A percentile compares a stretch with the other conserved stretches of the same genome.
Evolutionary conservation across 2,888 invertebrate genomes (phyloP).

Genomic region (Ligdia adustata): DNA sequence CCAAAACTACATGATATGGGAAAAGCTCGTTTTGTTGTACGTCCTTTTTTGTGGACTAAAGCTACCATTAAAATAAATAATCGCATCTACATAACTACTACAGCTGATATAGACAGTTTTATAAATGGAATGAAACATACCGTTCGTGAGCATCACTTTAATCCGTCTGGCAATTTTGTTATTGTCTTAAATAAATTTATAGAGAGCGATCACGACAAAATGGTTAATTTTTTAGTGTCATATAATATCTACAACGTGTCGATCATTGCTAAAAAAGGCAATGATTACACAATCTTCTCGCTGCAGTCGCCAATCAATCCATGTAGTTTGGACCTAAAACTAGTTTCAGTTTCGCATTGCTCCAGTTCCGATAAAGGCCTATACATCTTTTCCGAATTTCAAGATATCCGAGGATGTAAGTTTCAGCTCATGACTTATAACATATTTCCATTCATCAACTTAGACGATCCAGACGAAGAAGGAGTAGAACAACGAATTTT

Average conservation of each 20-base stretch:
- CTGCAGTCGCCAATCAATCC: constrained; percentile 24
- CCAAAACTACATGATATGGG: constrained; percentile 36
- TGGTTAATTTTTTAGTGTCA: constrained; percentile 37
- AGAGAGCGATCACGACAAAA: constrained; percentile 19
- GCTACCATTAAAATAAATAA: constrained; percentile 29
- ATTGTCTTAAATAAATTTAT: constrained; percentile 39
- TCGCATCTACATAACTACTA: constrained; percentile 42
- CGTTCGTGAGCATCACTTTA: constrained; percentile 44
- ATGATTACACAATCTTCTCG: constrained; percentile 18
- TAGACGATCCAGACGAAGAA: constrained; percentile 25
- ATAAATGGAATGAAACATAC: constrained; percentile 31
- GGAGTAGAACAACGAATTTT: constrained; percentile 43
- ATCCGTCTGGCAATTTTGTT: constrained; percentile 47
- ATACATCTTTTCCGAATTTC: constrained; percentile 5
- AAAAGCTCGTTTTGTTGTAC: constrained; percentile 38
- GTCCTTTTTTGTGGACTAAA: constrained; percentile 36
- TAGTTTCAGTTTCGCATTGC: constrained; percentile 7
- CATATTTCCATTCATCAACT: constrained; percentile 35
- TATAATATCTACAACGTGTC: constrained; percentile 39
- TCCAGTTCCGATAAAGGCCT: constrained; percentile 1
- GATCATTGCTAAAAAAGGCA: constrained; percentile 18
- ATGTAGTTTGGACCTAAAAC: constrained; percentile 16
- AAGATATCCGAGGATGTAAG: constrained; percentile 17
- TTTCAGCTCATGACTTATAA: constrained; percentile 41
- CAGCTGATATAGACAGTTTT: constrained; percentile 40